Base-by-base conservation (phyloP, 2,797 vertebrate genomes). In the Acanthornis magna region DNA sequence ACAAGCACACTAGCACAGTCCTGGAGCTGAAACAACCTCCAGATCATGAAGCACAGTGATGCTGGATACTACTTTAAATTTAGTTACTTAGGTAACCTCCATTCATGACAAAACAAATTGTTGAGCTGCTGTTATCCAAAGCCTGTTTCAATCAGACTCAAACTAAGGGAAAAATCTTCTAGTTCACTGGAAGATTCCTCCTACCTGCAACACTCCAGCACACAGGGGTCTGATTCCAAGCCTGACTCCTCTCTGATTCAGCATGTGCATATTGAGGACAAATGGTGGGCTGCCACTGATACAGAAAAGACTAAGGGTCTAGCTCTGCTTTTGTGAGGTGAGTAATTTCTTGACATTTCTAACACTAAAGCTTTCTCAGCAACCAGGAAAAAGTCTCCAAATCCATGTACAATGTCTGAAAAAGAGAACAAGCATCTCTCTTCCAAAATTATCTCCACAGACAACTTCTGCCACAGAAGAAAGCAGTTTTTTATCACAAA, bases 321-420 rank as follows among this genome's bases (percentile, higher is more conserved):
- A 71, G 34, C 4, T 51, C n/a, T 16, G 1, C 8, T 60, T 86
- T 30, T 70, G 30, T 32, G 26, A 18, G 0, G 0, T n/a, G 7
- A 81, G 32, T 20, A 0, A 54, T 25, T 72, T 51, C 20, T 58
- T 77, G 19, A 30, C 12, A 26, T 55, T 54, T 62, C 58, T 55
- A 70, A 85, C 7, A 9, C 32, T 38, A 40, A 92, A 76, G 16
- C 7, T 12, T 15, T 36, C 32, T 51, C 57, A n/a, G 86, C 57
- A 85, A 29, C 11, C 7, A 57, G 2, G 1, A 60, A 73, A 48
- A 16, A 5, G 8, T 54, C 38, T 73, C n/a, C 30, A 88, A 81
- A 63, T 53, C 26, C 12, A 42, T 6, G 30, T 2, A 55, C 3
- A 68, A 7, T 7, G 7, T 9, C 21, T 54, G 15, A 76, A 47